Evolutionary conservation across 2,888 invertebrate genomes (phyloP), one percentile per base, ranked within the genome.

Genomic region (Amphimallon solstitiale): DNA sequence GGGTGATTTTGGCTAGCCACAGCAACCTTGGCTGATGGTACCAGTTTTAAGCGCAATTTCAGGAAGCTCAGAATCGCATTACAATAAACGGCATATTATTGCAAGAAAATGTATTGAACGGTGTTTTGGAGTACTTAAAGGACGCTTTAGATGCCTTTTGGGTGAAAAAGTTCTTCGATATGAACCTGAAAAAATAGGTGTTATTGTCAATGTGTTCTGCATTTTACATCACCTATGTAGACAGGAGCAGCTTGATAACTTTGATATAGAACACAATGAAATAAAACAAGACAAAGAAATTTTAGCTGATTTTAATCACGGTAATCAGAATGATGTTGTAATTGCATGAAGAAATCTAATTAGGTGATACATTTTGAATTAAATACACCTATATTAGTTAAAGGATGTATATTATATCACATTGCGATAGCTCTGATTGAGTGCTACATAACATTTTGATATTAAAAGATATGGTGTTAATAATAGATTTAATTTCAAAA

Each of bases 1-100:
- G 9, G 65, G 56, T n/a, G 65, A 65, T 56, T 59, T 29, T 10
- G 59, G 65, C 2, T 65, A 65, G 34, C 59, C 49, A 10, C 65
- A 59, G 23, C 59, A 56, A 46, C 48, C 59, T 7, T 65, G 59
- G 56, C 15, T 65, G 12, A 65, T 56, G 59, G 46, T 46, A 34
- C 51, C 63, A 19, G 19, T 38, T 7, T 21, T 19, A 23, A 0
- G 17, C 37, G 51, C 63, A 19, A 14, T 51, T 10, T 5, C 15
- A 51, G 43, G 43, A 23, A 52, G 35, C 12, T 17, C 62, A 12
- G 35, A 34, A 48, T 63, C 19, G 15, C 38, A 40, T 10, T 63
- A 63, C 29, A 63, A 14, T 21, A n/a, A 63, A 38, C 51, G 63
- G n/a, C 52, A 63, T 7, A 21, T 21, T 21, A n/a, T 19, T 14